Evolutionary conservation across 2,888 invertebrate genomes (phyloP).

Genomic region (Julus scandinavius): DNA sequence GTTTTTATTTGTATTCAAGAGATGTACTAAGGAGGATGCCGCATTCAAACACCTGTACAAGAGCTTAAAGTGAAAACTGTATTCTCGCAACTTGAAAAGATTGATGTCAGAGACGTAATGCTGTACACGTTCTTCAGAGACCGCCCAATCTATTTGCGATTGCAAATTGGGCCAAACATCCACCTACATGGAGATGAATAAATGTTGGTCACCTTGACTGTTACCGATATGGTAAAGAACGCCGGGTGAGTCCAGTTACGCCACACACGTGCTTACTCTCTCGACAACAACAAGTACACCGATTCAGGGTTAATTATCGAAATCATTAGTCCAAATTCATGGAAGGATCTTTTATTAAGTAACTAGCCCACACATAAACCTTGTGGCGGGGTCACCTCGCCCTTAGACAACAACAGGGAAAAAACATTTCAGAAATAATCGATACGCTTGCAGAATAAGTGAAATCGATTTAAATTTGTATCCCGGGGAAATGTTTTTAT

Average conservation of each 20-base stretch:
- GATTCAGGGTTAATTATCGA: conserved; percentile 5
- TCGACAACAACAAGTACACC: neutral
- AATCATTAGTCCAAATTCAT: neutral
- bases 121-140: neutral
- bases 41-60: neutral
- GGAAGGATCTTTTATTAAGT: neutral
- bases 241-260: conserved; percentile 35
- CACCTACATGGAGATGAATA: neutral
- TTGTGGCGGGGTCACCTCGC: neutral
- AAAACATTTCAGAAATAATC: neutral
- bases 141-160: neutral
- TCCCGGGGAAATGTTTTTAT: neutral
- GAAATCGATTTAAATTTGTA: neutral
- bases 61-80: neutral
- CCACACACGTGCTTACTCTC: neutral
- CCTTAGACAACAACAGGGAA: neutral
- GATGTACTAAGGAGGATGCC: neutral
- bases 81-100: neutral
- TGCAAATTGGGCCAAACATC: conserved; percentile 30
- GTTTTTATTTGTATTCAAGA: neutral
- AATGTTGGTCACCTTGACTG: conserved; percentile 17
- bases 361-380: neutral
- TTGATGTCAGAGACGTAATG: neutral
- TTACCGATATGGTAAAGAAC: conserved; percentile 1
- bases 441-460: neutral